phyloP scores from a whole-genome alignment of 2,113 vertebrate genomes.

The Neoarius graeffei region DNA sequence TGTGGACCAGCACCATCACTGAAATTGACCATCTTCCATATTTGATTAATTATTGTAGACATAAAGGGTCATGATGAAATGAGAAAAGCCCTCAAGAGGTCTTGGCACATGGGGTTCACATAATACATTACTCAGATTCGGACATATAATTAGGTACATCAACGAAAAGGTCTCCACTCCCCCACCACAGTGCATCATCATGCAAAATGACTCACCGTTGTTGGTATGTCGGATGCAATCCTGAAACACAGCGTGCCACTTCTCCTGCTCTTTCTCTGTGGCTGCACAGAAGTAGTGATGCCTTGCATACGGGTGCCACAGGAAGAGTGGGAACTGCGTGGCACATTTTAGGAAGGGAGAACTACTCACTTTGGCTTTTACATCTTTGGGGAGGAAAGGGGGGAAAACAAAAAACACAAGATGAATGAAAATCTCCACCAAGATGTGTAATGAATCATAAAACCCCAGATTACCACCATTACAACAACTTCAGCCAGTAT shows the following conservation, averaged over 20 bases:
- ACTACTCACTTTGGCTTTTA: conserved; percentile 78
- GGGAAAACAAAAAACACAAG: too few relatives aligned
- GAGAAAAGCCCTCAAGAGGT: neutral
- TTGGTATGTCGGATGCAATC: conserved; percentile 90
- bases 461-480: neutral
- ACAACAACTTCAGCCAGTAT: neutral
- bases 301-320: conserved; percentile 87
- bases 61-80: neutral
- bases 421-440: neutral
- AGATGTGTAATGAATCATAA: neutral
- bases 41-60: conserved; percentile 6
- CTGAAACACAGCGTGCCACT: conserved; percentile 89
- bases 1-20: neutral
- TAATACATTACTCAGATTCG: neutral
- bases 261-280: conserved; percentile 86
- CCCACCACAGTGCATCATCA: neutral
- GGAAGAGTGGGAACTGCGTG: conserved; percentile 84
- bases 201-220: conserved; percentile 75
- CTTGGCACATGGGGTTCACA: neutral
- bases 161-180: neutral
- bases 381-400: conserved; percentile 66
- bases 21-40: neutral
- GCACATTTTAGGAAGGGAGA: conserved; percentile 84
- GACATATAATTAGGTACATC: neutral
- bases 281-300: conserved; percentile 88